phyloP scores from a whole-genome alignment of 2,113 vertebrate species.

The Fulica atra region DNA sequence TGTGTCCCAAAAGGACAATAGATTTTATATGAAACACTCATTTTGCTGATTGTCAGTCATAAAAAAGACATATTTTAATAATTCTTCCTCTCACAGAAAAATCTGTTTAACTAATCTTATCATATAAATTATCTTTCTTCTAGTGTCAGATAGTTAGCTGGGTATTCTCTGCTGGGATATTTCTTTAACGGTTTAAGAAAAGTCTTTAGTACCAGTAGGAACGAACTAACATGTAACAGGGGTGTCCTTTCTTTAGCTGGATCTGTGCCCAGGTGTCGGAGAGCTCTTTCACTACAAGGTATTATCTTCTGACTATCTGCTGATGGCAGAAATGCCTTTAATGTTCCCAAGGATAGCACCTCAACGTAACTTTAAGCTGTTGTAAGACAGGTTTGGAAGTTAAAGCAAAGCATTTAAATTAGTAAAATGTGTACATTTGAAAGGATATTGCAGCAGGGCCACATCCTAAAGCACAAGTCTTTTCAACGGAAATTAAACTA shows the following conservation, averaged over 20 bases:
- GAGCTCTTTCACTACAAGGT: conserved; percentile 30
- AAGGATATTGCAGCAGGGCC: background rate
- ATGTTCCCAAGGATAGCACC: background rate
- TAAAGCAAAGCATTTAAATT: conserved; percentile 5
- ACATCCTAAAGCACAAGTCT: background rate
- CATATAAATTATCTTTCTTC: conserved; percentile 8
- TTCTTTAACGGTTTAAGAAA: background rate
- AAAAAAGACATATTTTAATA: conserved; percentile 34
- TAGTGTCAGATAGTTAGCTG: conserved; percentile 4
- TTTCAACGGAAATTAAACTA: background rate
- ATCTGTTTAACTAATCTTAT: conserved; percentile 44
- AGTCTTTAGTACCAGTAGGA: conserved; percentile 2
- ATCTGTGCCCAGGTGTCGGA: background rate
- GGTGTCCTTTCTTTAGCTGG: conserved; percentile 10
- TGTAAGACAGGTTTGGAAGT: conserved; percentile 12
- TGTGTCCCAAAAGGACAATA: conserved; percentile 50
- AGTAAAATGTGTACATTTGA: background rate
- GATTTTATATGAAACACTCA: conserved; percentile 32
- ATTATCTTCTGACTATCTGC: conserved; percentile 24
- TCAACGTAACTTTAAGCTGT: conserved; percentile 30
- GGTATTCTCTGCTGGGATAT: background rate
- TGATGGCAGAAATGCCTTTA: conserved; percentile 1
- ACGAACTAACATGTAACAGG: background rate
- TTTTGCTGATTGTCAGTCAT: conserved; percentile 35
- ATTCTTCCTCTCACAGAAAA: conserved; percentile 26